phyloP scores from a whole-genome alignment of 2,797 vertebrate genomes.

The Euthynnus affinis region DNA sequence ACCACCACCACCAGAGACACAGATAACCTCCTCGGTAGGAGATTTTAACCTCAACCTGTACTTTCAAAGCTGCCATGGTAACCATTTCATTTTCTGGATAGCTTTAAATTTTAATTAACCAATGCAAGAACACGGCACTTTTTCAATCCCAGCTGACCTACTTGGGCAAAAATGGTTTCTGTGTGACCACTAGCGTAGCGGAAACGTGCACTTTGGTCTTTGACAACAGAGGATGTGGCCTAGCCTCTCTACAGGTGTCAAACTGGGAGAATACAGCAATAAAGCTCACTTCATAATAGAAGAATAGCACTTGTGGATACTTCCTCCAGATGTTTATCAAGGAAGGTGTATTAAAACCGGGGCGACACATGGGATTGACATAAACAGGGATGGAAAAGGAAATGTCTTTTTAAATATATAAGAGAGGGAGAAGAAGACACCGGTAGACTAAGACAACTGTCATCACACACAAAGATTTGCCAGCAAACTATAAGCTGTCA shows the following conservation, averaged over 20 bases:
- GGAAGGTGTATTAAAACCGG: not conserved
- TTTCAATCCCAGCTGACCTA: not conserved
- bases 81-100: not conserved
- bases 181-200: constrained; percentile 11
- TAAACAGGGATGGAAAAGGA: not conserved
- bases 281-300: constrained; percentile 5
- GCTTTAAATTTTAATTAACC: not conserved
- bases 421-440: not conserved
- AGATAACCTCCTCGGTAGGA: not conserved
- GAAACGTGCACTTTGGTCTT: constrained; percentile 54
- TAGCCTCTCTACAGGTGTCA: constrained; percentile 18
- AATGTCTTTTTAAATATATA: not conserved
- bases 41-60: not conserved
- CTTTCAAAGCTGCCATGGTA: not conserved
- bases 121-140: not conserved
- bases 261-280: not conserved
- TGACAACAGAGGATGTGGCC: constrained; percentile 60
- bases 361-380: not conserved
- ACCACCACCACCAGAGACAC: not conserved
- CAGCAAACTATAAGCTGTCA: constrained; percentile 2
- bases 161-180: not conserved
- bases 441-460: constrained; percentile 7
- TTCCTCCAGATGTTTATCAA: constrained; percentile 40
- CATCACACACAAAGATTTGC: constrained; percentile 21
- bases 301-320: constrained; percentile 10